Base-by-base conservation (phyloP, 2,113 vertebrate species). In the Gasterosteus nipponicus region DNA sequence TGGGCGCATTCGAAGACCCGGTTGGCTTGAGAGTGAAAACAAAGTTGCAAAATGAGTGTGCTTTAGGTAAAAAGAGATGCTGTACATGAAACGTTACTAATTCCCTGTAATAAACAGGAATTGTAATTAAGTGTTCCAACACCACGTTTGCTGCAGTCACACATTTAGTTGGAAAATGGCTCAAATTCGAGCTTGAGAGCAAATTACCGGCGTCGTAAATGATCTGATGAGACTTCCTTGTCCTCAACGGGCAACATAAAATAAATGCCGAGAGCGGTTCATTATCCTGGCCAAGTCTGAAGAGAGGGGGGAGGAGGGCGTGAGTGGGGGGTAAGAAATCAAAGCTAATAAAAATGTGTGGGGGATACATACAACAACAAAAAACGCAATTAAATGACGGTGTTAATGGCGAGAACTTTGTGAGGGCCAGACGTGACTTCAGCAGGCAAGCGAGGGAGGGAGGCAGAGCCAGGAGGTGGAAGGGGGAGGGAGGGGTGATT, bases 361-460 rank as follows among this genome's bases (percentile, higher is more conserved):
- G 19, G 18, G 26, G 31, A 35, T 35, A 83, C 39, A 81, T 22
- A 56, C 29, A 15, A 57, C 29, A 31, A 29, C 29, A 47, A 47
- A 83, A 73, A 69, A 78, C 44, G 71, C 75, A 90, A 87, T 92
- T 87, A 89, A 80, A 91, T 91, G 88, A 92, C 89, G 91, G 73
- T 73, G 44, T 93, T 91, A 87, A 88, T 92, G 87, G 78, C 75
- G 87, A 26, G 90, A 83, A 64, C 70, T 85, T 90, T 94, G 93
- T 93, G 94, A 95, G 94, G 51, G 92, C 93, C 93, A 93, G 92
- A 87, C 73, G 89, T 96, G 96, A 97, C 96, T 96, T 96, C 96
- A 97, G 90, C 64, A 92, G 93, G 92, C 84, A 58, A 89, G 89
- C 92, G 90, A 89, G 58, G 22, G 61, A 26, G 90, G 81, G 94